These are phyloP conservation scores for Brachyhypopomus occidentalis DNA, from an alignment of 2,113 vertebrate species.

Conservation along the genomic window DNA sequence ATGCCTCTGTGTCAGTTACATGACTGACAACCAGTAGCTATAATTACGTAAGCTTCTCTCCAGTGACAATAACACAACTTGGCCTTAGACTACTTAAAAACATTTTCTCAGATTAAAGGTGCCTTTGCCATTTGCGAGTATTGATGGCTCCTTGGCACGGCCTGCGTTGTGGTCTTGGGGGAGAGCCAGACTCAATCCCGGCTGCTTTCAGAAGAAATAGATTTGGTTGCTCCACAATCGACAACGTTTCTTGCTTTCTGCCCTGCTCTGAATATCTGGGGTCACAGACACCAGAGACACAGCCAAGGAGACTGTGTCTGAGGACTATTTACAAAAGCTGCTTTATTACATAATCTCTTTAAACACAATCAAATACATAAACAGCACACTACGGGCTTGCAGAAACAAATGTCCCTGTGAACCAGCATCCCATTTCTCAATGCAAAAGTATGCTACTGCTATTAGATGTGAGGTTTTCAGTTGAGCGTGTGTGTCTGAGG, in stretches of 20 bases:
- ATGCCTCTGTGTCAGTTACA: constrained; percentile 23
- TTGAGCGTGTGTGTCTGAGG: constrained; percentile 1
- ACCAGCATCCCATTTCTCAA: not conserved
- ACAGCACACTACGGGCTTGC: not conserved
- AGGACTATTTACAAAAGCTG: too few species aligned
- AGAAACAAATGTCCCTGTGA: not conserved
- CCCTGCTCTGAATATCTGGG: not conserved
- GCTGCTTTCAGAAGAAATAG: constrained; percentile 29
- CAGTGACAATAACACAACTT: constrained; percentile 1
- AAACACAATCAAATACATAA: not conserved
- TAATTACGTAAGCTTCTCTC: constrained; percentile 12
- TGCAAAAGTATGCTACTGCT: not conserved
- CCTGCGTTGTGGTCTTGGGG: constrained; percentile 25
- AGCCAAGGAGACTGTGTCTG: too few species aligned
- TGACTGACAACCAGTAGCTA: constrained; percentile 22
- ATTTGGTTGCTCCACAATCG: constrained; percentile 10
- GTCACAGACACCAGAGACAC: not conserved
- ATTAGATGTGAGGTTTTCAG: not conserved
- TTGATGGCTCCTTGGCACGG: constrained; percentile 36
- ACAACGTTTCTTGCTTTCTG: not conserved
- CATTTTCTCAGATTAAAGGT: constrained; percentile 43
- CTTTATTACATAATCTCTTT: too few species aligned
- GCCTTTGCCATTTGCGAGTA: constrained; percentile 38
- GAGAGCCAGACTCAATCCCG: constrained; percentile 29
- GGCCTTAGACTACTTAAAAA: constrained; percentile 20